phyloP scores from a whole-genome alignment of 2,797 vertebrate species.

The Falco cherrug region DNA sequence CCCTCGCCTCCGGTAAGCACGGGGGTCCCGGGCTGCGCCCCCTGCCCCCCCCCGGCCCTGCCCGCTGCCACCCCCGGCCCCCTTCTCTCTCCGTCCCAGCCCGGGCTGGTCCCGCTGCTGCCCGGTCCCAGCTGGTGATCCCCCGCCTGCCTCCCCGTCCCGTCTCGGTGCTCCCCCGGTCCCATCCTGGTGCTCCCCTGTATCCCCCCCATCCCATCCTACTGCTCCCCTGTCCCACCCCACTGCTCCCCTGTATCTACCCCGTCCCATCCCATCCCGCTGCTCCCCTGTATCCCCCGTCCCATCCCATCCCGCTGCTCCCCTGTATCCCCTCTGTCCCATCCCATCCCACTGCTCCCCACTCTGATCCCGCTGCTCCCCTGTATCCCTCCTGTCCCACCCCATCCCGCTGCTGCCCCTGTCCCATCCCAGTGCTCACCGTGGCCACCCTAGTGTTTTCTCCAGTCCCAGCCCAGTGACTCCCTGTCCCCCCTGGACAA shows the following conservation, averaged over 20 bases:
- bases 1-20: slow-evolving; percentile 57
- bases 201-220: too few species aligned
- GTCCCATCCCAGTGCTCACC: neutral
- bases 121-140: neutral
- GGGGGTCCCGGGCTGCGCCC: neutral
- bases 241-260: neutral
- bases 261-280: neutral
- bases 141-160: too few species aligned
- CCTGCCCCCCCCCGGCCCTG: neutral
- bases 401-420: neutral
- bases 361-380: too few species aligned
- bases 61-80: neutral
- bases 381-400: too few species aligned
- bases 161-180: too few species aligned
- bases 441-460: neutral
- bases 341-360: neutral
- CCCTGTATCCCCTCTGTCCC: neutral
- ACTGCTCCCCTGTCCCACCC: too few species aligned
- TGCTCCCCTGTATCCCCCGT: neutral
- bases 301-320: neutral
- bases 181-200: too few species aligned
- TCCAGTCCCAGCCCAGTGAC: neutral
- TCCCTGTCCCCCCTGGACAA: neutral
- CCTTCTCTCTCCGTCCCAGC: neutral
- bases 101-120: neutral